Base-by-base conservation (phyloP, 2,888 invertebrate genomes). In the Sesia bembeciformis region DNA sequence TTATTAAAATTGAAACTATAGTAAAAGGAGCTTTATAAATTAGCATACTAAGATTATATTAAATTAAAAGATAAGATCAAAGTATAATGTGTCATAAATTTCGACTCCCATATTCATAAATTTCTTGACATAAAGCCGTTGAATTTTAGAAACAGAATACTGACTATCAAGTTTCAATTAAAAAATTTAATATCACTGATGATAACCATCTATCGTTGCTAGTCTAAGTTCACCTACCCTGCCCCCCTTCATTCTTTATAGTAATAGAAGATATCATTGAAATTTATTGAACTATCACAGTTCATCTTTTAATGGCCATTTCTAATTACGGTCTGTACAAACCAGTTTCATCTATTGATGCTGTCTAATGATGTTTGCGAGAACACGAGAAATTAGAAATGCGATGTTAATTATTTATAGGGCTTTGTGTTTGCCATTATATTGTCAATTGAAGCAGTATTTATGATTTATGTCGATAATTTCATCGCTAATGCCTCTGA, bases 161-260 rank as follows among this genome's bases (percentile, higher is more conserved):
- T 38, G 39, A 50, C 50, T 50, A 81, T 81, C 79, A 70, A 65
- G 66, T 81, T 81, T 75, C 81, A 79, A 80, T 79, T 75, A 77
- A 65, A 78, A 65, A 78, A 39, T 5, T 50, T 50, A 39, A 50
- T 69, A 68, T 63, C 62, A 53, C 58, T 59, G 56, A 60, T 64
- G 76, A 77, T 79, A 71, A 72, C 65, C 56, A 72, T 73, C 68
- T 64, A 55, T 57, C 58, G 57, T 56, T 59, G 56, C 60, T 58
- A 62, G 49, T 52, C 5, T 56, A 60, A 52, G 8, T 41, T 56
- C 60, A 56, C 41, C 60, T 57, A 51, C 52, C 50, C 46, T 41
- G 39, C 51, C 51, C 51, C 53, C 54, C 40, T 49, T 8, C 8
- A 5, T 53, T 54, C 50, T 50, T 39, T 50, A 50, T 52, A 50